Base-by-base conservation (phyloP, 53 echinoderm and acorn worm species). In the Arbacia lixula region DNA sequence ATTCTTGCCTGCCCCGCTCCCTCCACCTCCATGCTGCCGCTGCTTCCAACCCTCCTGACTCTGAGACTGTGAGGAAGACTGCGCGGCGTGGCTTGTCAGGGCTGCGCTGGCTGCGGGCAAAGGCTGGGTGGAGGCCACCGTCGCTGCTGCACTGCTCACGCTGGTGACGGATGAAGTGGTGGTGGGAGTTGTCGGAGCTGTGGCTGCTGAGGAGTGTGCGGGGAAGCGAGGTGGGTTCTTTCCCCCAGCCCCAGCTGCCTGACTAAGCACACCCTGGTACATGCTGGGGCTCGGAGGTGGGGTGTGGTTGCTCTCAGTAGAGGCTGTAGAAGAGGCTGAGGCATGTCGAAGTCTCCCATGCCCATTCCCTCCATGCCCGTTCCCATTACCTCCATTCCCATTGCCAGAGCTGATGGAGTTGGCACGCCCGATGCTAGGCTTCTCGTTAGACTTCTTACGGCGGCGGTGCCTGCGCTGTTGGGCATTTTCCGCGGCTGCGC, bases 341-440 rank as follows among this genome's bases (percentile, higher is more conserved):
- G 96, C 86, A 71, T 96, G 96, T 12, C 96, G 91, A 30, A 87
- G 91, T 34, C 96, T 86, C 20, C 93, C 93, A 36, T 93, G 87
- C 19, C 92, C 92, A 16, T 86, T 86, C 8, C 84, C 71, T 41
- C 49, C 60, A 61, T 65, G 52, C 3, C 58, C 65, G 39, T 83
- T 72, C n/a, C 88, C 88, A 80, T 87, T 87, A 14, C 80, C 76
- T 42, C 76, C 76, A 65, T 54, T 86, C 6, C 72, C 61, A 53
- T 77, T 57, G 31, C 83, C 66, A 57, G 35, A 76, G 20, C 89
- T 91, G 11, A 96, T 91, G 3, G 91, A 89, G 54, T 93, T 96
- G 5, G 96, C 93, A 53, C 93, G 89, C n/a, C 96, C 96, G 74
- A 99, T 99, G 86, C 75, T 99, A 6, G 99, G 99, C 68, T 94